phyloP scores from a whole-genome alignment of 37 sponge, comb jelly and placozoan genomes.

The Hormiphora californensis region DNA sequence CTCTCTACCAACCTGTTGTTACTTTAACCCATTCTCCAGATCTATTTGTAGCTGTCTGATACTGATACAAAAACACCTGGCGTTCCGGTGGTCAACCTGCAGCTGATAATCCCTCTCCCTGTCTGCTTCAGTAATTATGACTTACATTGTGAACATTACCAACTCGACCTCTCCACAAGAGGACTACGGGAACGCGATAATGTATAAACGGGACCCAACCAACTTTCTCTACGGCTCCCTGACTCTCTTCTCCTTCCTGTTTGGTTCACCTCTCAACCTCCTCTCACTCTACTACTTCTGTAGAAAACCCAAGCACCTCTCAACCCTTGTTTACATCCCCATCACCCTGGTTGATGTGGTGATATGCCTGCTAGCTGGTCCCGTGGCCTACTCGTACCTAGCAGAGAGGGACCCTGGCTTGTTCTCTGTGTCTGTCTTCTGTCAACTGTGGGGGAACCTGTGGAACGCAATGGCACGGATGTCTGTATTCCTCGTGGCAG shows the following conservation, averaged over 20 bases:
- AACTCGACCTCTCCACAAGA: too few relatives aligned
- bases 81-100: too few relatives aligned
- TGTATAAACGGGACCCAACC: too few relatives aligned
- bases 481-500: conserved; percentile 1
- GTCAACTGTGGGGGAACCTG: neutral
- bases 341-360: neutral
- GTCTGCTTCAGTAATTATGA: too few relatives aligned
- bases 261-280: neutral
- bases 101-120: too few relatives aligned
- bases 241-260: neutral
- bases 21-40: too few relatives aligned
- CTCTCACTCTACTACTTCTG: neutral
- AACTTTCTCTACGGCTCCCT: neutral
- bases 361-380: neutral
- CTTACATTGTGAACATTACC: too few relatives aligned
- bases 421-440: neutral
- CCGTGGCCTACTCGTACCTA: neutral
- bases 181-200: too few relatives aligned
- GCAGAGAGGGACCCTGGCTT: neutral
- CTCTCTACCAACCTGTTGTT: too few relatives aligned
- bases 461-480: conserved; percentile 4
- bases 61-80: too few relatives aligned
- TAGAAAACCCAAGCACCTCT: neutral
- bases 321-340: conserved; percentile 5
- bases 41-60: too few relatives aligned